Percentiles rank a stretch among this genome's conserved stretches.
These are phyloP conservation scores for Anomalospiza imberbis DNA, from an alignment of 2,797 vertebrate species.

Conservation along the genomic window DNA sequence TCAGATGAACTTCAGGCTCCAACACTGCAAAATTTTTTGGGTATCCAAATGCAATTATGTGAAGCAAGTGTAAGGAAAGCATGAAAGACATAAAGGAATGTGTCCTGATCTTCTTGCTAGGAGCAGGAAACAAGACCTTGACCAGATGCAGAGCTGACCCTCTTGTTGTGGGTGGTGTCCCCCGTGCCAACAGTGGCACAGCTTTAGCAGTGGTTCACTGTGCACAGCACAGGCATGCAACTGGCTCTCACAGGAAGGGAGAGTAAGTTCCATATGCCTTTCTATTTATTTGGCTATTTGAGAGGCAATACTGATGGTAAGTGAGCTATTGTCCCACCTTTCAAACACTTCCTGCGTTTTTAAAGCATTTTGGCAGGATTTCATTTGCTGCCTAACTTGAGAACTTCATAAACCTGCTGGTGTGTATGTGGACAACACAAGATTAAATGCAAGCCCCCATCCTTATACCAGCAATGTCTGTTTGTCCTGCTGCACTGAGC, in stretches of 20 bases:
- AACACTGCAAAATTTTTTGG: neutral
- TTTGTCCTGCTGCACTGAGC: neutral
- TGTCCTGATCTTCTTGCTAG: neutral
- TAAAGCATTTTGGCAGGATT: neutral
- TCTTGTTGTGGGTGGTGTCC: neutral
- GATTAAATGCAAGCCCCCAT: neutral
- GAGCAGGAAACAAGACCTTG: neutral
- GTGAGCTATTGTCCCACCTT: neutral
- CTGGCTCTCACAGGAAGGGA: neutral
- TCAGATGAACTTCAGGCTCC: neutral
- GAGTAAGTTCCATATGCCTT: neutral
- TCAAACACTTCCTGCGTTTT: neutral
- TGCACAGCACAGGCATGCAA: neutral
- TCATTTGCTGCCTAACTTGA: neutral
- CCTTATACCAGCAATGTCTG: neutral
- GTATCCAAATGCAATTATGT: neutral
- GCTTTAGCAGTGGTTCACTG: neutral
- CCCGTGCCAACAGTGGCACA: fast-evolving
- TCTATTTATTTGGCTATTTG: neutral
- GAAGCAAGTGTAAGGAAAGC: neutral
- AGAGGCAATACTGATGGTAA: neutral
- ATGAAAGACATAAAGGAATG: neutral
- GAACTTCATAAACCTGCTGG: neutral
- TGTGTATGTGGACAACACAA: fast-evolving
- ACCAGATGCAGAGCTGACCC: neutral